Base-by-base conservation (phyloP, 2,797 vertebrate species). In the Sebastes dallii region DNA sequence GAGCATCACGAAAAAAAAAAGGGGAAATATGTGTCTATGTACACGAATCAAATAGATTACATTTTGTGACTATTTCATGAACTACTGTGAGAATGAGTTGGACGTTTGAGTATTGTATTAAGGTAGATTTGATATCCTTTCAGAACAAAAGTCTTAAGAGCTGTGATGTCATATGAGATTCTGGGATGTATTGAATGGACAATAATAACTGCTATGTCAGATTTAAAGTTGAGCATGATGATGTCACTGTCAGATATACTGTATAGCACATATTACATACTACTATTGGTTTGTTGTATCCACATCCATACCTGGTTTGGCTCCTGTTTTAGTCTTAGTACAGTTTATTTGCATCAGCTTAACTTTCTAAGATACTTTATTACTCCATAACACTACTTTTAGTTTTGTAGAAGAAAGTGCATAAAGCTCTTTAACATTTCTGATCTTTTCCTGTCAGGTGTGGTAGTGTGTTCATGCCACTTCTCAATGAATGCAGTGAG, bases 181-280 rank as follows among this genome's bases (percentile, higher is more conserved):
- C 13, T 72, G 74, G 54, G 66, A 27, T 78, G 62, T 59, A 4
- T 36, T 85, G 80, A 68, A 68, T 77, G 58, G 72, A 78, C 22
- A 59, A 14, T 68, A 29, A 12, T 24, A 25, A 55, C 4, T 27
- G 25, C 42, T 6, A 4, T 32, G 27, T 24, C 24, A 50, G 27
- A 52, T 46, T 81, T 27, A 56, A 30, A 52, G 54, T 10, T 75
- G 27, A 73, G 78, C 72, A 72, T 66, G 80, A 39, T 46, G 36
- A 58, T 52, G 55, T 70, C 36, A 68, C 62, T 77, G 52, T 54
- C 69, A 60, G 42, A 75, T 58, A 34, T 42, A 32, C 29, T 54
- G 11, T 59, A 46, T 65, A 55, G 5, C 60, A 60, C 36, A 54
- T 65, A 54, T 66, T 11, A 77, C 54, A 61, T 64, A 42, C 42